These are phyloP conservation scores for Clarias fuscus DNA, from an alignment of 2,797 vertebrate species.

Conservation along the genomic window DNA sequence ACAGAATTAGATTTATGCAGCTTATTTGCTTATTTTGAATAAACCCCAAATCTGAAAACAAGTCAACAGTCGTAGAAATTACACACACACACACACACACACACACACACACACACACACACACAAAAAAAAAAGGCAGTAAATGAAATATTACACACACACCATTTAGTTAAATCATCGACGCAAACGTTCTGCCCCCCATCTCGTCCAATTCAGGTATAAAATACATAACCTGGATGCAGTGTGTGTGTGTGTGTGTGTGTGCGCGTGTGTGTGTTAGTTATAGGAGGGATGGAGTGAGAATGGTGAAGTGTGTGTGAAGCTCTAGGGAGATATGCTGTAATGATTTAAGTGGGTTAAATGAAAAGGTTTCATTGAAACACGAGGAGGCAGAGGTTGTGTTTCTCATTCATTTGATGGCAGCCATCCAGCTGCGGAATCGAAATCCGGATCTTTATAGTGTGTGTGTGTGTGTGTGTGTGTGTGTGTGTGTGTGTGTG, in stretches of 20 bases:
- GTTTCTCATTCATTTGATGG: slow-evolving; percentile 29
- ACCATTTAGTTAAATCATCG: background rate
- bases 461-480: slow-evolving; percentile 23
- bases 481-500: slow-evolving; percentile 19
- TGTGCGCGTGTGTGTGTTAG: slow-evolving; percentile 9
- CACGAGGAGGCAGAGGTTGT: slow-evolving; percentile 40
- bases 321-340: slow-evolving; percentile 35
- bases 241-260: slow-evolving; percentile 20
- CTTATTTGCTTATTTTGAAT: slow-evolving; percentile 50
- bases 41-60: slow-evolving; percentile 38
- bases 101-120: too few species aligned
- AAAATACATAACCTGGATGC: background rate
- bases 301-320: background rate
- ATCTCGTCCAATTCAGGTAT: background rate
- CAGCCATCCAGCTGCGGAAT: slow-evolving; percentile 39
- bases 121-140: background rate
- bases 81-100: too few species aligned
- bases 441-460: slow-evolving; percentile 37
- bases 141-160: background rate
- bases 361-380: slow-evolving; percentile 50
- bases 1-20: slow-evolving; percentile 50
- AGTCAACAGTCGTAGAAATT: slow-evolving; percentile 22
- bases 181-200: background rate
- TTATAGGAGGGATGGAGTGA: background rate
- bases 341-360: slow-evolving; percentile 54